Conservation (phyloP, 2,113 vertebrate species). For the Felis catus region F.catus_Fca126_mat1.0 CM031419.1:5212501-5213000, state of each 20-base stretch:
- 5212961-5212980: background rate
- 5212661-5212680: background rate
- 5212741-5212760: background rate
- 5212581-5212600: too few species aligned
- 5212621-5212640: background rate
- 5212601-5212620: background rate
- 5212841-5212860: background rate
- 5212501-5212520: background rate
- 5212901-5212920: fast-evolving
- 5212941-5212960: background rate
- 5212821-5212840: fast-evolving
- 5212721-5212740: background rate
- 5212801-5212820: background rate
- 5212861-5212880: background rate
- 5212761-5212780: background rate
- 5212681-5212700: background rate
- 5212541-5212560: fast-evolving
- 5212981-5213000: background rate
- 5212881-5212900: background rate
- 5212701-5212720: background rate
- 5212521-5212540: fast-evolving
- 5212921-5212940: background rate
- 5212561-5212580: background rate
- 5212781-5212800: background rate
- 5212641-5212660: background rate